Percentiles rank a stretch among this genome's conserved stretches.
phyloP scores from a whole-genome alignment of 2,797 vertebrate genomes.

The Bradypus variegatus region DNA sequence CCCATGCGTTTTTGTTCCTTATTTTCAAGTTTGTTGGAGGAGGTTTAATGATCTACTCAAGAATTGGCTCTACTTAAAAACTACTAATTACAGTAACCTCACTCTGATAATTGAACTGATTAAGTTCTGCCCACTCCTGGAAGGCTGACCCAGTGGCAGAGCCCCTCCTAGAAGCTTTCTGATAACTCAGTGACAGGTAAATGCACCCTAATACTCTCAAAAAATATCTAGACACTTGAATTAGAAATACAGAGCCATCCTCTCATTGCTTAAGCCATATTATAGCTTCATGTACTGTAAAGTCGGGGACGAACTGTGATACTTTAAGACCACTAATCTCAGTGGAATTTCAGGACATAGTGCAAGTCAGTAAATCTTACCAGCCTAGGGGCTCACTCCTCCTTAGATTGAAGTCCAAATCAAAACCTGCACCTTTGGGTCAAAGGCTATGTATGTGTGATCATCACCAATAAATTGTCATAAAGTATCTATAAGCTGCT shows the following conservation, averaged over 20 bases:
- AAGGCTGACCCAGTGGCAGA: background rate
- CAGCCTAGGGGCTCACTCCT: constrained; percentile 29
- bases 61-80: background rate
- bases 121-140: background rate
- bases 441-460: constrained; percentile 5
- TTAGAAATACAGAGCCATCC: constrained; percentile 39
- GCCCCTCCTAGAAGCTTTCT: background rate
- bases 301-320: constrained; percentile 59
- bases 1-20: background rate
- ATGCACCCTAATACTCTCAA: constrained; percentile 3
- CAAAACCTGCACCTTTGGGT: constrained; percentile 31
- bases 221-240: constrained; percentile 54
- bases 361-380: constrained; percentile 26
- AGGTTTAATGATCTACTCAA: background rate
- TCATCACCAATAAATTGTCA: background rate
- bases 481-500: background rate
- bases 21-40: background rate
- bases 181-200: background rate
- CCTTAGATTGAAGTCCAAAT: constrained; percentile 63
- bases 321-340: constrained; percentile 36
- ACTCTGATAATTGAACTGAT: background rate
- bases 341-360: constrained; percentile 49
- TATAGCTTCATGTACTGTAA: constrained; percentile 57
- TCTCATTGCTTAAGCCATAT: constrained; percentile 64
- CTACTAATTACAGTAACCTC: background rate